Evolutionary conservation across 2,797 vertebrate genomes (phyloP).

Genomic region (Poeciliopsis turneri): DNA sequence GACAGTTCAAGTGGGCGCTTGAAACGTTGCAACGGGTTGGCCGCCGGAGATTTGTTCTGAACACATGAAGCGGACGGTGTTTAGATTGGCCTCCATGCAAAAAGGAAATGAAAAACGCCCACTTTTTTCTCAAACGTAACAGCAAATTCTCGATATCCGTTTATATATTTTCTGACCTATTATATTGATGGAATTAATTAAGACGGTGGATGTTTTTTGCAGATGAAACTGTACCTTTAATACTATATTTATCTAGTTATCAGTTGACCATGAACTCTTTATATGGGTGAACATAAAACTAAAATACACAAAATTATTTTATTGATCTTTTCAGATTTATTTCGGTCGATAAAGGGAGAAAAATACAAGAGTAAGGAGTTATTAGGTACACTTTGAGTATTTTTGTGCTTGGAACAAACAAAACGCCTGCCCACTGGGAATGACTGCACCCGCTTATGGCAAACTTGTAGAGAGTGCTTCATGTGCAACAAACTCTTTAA

Average conservation of each 20-base stretch:
- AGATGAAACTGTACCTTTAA: conserved; percentile 6
- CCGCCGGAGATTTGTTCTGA: conserved; percentile 1
- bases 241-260: conserved; percentile 4
- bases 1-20: not conserved
- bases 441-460: conserved; percentile 21
- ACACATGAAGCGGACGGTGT: not conserved
- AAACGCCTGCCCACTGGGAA: conserved; percentile 11
- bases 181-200: not conserved
- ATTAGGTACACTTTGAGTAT: conserved; percentile 5
- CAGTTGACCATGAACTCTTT: not conserved
- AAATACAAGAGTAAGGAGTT: not conserved
- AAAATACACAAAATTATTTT: not conserved
- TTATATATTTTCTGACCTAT: not conserved
- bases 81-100: conserved; percentile 22
- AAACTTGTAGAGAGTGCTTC: conserved; percentile 40
- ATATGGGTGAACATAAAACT: not conserved
- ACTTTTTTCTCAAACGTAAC: not conserved
- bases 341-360: not conserved
- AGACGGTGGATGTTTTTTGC: not conserved
- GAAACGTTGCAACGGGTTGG: conserved; percentile 28
- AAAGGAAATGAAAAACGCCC: conserved; percentile 14
- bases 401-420: conserved; percentile 8
- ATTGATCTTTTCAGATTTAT: not conserved
- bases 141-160: not conserved
- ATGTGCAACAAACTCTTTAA: conserved; percentile 44